A percentile compares a stretch with the other conserved stretches of the same genome.
These are phyloP conservation scores for Cyprinodon tularosa DNA, from an alignment of 2,113 vertebrate genomes.

Conservation along the genomic window DNA sequence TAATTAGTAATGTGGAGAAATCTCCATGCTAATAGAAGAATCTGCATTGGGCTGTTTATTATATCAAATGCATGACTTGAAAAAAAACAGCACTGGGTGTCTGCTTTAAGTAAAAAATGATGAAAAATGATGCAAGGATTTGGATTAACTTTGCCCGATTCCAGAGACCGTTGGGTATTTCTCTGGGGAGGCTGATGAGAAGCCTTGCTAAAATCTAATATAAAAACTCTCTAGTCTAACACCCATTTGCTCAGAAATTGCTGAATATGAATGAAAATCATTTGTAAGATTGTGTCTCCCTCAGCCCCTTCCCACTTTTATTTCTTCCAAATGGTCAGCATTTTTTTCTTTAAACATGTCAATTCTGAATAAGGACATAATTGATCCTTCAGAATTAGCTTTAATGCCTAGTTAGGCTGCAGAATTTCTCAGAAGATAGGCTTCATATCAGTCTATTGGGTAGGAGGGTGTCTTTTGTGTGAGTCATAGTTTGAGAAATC, in stretches of 20 bases:
- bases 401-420: slow-evolving; percentile 72
- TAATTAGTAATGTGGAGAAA: slow-evolving; percentile 17
- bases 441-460: slow-evolving; percentile 50
- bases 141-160: slow-evolving; percentile 67
- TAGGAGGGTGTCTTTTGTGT: slow-evolving; percentile 28
- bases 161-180: slow-evolving; percentile 47
- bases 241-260: slow-evolving; percentile 64
- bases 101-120: slow-evolving; percentile 48
- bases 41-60: slow-evolving; percentile 58
- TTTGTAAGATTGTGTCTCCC: slow-evolving; percentile 53
- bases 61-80: slow-evolving; percentile 37
- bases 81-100: slow-evolving; percentile 19
- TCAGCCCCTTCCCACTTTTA: slow-evolving; percentile 57
- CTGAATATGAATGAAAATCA: slow-evolving; percentile 69
- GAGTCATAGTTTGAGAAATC: background rate
- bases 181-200: slow-evolving; percentile 44
- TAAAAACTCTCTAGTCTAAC: slow-evolving; percentile 58
- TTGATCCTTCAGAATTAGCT: slow-evolving; percentile 56
- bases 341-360: slow-evolving; percentile 73
- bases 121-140: slow-evolving; percentile 75
- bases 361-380: slow-evolving; percentile 75
- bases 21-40: slow-evolving; percentile 36
- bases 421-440: slow-evolving; percentile 69
- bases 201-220: slow-evolving; percentile 56
- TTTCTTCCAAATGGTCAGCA: slow-evolving; percentile 74